phyloP scores from a whole-genome alignment of 2,113 vertebrate species.

The Paedocypris sp. region DNA sequence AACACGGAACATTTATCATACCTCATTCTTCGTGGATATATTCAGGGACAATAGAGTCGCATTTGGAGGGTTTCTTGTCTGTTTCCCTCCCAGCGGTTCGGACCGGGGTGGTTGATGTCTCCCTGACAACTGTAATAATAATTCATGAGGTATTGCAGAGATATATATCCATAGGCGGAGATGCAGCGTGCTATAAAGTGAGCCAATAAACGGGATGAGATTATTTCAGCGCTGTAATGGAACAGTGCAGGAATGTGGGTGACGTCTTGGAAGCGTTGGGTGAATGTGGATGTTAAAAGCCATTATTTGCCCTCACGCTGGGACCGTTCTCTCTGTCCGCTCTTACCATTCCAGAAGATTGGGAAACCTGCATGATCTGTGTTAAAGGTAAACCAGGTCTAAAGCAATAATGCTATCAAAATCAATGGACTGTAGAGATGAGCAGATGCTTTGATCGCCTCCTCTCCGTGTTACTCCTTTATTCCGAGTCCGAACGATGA shows the following conservation, averaged over 20 bases:
- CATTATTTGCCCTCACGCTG: constrained; percentile 14
- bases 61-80: not conserved
- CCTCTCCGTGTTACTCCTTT: too few species aligned
- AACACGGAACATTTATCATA: not conserved
- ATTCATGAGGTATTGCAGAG: constrained; percentile 5
- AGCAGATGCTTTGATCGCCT: not conserved
- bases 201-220: constrained; percentile 25
- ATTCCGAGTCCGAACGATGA: too few species aligned
- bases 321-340: constrained; percentile 3
- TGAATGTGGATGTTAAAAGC: not conserved
- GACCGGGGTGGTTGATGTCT: constrained; percentile 6
- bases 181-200: constrained; percentile 16
- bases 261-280: not conserved
- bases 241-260: not conserved
- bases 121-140: constrained; percentile 15
- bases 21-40: not conserved
- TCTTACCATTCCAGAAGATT: constrained; percentile 21
- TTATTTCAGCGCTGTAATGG: constrained; percentile 19
- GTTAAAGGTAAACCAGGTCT: constrained; percentile 27
- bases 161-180: not conserved
- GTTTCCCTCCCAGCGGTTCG: constrained; percentile 2
- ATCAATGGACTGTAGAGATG: constrained; percentile 33
- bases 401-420: constrained; percentile 30
- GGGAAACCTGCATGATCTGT: constrained; percentile 15
- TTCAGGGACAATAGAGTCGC: not conserved